Conservation (phyloP, 2,888 invertebrate species). For the Belgica antarctica region DNA sequence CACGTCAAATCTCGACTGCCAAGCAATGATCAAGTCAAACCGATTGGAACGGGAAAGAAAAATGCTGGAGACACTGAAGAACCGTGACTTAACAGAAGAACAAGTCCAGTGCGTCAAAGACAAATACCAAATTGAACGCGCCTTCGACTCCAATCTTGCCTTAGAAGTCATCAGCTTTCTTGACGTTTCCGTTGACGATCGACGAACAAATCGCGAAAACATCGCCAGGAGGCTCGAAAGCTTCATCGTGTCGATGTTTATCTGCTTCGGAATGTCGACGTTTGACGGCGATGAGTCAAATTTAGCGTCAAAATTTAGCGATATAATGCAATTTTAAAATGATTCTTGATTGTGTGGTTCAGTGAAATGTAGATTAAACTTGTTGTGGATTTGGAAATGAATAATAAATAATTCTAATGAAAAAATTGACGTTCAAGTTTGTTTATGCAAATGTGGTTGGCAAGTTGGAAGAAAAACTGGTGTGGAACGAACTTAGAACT, state of each 20-base stretch:
- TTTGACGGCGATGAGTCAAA: no score
- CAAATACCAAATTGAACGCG: slow-evolving; percentile 14
- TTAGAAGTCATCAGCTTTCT: slow-evolving; percentile 22
- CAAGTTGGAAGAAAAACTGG: no score
- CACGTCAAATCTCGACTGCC: slow-evolving; percentile 5
- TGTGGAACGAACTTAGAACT: no score
- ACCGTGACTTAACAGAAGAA: background rate
- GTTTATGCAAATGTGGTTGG: no score
- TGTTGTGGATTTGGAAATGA: no score
- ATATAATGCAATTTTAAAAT: no score
- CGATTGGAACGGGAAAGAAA: slow-evolving; percentile 19
- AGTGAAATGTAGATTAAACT: no score
- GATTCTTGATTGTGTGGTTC: no score
- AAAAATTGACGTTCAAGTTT: no score
- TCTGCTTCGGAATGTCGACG: background rate
- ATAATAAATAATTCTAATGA: no score
- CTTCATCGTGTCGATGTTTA: slow-evolving; percentile 6
- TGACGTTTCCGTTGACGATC: slow-evolving; percentile 6
- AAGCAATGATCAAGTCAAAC: slow-evolving; percentile 3
- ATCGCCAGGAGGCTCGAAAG: slow-evolving; percentile 1
- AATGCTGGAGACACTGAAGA: background rate
- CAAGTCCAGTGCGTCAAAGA: slow-evolving; percentile 29
- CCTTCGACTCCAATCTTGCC: slow-evolving; percentile 26
- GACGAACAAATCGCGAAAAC: slow-evolving; percentile 15
- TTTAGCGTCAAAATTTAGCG: no score